Evolutionary conservation across 1,140 invertebrate genomes (phyloP).

Genomic region (Meloidogyne exigua): DNA sequence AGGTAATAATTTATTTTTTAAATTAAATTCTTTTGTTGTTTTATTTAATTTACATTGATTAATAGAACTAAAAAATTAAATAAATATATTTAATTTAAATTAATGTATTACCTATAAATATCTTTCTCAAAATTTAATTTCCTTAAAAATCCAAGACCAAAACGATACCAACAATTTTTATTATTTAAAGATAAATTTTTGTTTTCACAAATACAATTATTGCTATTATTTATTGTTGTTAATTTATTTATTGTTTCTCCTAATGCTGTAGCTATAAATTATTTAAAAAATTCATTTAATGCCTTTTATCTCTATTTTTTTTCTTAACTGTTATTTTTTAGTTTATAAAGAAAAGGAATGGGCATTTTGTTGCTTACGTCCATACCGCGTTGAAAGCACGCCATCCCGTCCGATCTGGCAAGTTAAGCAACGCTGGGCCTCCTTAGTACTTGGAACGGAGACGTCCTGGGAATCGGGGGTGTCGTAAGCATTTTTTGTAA

Average conservation of each 20-base stretch:
- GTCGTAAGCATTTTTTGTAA: not conserved
- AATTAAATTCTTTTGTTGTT: constrained; percentile 8
- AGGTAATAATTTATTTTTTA: constrained; percentile 12
- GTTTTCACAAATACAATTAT: constrained; percentile 30
- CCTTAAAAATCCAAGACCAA: constrained; percentile 44
- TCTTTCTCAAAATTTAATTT: constrained; percentile 20
- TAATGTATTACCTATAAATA: constrained; percentile 11
- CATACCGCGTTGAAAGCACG: too few relatives aligned
- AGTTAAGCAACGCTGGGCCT: not conserved
- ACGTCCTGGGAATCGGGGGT: not conserved
- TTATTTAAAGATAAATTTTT: constrained; percentile 4
- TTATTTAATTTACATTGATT: constrained; percentile 16
- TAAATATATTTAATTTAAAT: constrained; percentile 4
- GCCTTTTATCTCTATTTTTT: not conserved
- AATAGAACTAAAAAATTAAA: not conserved
- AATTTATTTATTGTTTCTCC: constrained; percentile 33
- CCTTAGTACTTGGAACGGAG: not conserved
- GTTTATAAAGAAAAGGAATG: not conserved
- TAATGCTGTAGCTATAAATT: constrained; percentile 28
- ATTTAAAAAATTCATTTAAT: too few relatives aligned
- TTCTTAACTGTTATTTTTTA: not conserved
- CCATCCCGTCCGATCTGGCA: not conserved
- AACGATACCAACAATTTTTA: constrained; percentile 37
- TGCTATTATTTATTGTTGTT: constrained; percentile 17
- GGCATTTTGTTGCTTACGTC: not conserved